Conservation (phyloP, 2,113 vertebrate genomes). For the Progne subis region DNA sequence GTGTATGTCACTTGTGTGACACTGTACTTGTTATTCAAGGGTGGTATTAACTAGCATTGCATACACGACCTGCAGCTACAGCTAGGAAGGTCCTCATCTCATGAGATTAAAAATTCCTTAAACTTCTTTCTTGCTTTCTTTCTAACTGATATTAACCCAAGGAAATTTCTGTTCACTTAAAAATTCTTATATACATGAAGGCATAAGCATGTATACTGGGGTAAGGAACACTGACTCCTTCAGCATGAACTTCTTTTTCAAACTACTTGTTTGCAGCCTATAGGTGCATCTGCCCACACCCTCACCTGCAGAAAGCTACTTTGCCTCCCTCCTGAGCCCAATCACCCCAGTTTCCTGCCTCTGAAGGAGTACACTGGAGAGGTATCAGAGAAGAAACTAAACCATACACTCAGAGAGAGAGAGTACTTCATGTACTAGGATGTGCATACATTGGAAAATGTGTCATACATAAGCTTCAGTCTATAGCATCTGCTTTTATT, state of each 20-base stretch:
- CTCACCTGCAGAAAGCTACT: background rate
- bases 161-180: background rate
- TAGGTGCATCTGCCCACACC: background rate
- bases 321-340: background rate
- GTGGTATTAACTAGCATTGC: background rate
- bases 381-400: background rate
- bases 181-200: background rate
- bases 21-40: background rate
- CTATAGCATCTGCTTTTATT: background rate
- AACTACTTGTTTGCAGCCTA: background rate
- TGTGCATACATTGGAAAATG: background rate
- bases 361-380: background rate
- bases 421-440: background rate
- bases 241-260: background rate
- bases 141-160: background rate
- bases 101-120: background rate
- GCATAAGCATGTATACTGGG: rapidly evolving
- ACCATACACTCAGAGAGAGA: background rate
- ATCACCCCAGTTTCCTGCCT: background rate
- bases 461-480: background rate
- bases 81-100: background rate
- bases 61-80: background rate
- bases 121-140: background rate
- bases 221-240: background rate
- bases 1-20: background rate